These are phyloP conservation scores for Atta colombica DNA, from an alignment of 1,140 invertebrate genomes.

Conservation along the genomic window DNA sequence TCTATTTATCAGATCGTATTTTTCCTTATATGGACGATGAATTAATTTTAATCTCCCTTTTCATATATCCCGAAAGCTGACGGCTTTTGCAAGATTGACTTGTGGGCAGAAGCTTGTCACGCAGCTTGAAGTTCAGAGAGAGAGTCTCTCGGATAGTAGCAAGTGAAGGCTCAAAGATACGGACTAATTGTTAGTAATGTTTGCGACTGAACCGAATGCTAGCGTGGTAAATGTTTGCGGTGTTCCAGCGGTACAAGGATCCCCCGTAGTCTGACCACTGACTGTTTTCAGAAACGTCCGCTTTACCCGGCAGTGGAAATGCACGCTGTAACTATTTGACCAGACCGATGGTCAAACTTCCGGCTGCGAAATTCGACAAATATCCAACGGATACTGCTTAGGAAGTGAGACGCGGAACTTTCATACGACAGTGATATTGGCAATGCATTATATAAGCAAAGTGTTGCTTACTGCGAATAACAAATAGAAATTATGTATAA, in stretches of 20 bases:
- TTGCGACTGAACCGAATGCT: conserved; percentile 60
- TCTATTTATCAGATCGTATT: background rate
- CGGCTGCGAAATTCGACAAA: conserved; percentile 71
- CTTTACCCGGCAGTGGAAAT: conserved; percentile 49
- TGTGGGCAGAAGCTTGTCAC: conserved; percentile 2
- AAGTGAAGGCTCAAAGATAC: conserved; percentile 56
- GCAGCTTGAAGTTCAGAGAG: background rate
- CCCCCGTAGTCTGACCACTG: conserved; percentile 53
- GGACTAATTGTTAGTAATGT: conserved; percentile 43
- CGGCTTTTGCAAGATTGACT: conserved; percentile 3
- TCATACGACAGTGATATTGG: background rate
- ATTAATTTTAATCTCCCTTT: conserved; percentile 4
- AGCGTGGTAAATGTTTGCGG: conserved; percentile 71
- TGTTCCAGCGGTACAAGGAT: conserved; percentile 59
- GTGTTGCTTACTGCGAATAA: background rate
- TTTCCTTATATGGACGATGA: background rate
- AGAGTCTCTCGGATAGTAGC: background rate
- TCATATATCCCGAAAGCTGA: background rate
- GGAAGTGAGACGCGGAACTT: conserved; percentile 61
- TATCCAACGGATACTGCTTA: conserved; percentile 66
- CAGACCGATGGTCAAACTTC: conserved; percentile 70
- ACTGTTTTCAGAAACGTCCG: conserved; percentile 71
- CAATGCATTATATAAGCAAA: conserved; percentile 11
- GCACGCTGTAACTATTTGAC: conserved; percentile 65
- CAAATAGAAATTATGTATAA: background rate